Conservation (phyloP, 1,140 invertebrate species). For the Brevipalpus yothersi region DNA sequence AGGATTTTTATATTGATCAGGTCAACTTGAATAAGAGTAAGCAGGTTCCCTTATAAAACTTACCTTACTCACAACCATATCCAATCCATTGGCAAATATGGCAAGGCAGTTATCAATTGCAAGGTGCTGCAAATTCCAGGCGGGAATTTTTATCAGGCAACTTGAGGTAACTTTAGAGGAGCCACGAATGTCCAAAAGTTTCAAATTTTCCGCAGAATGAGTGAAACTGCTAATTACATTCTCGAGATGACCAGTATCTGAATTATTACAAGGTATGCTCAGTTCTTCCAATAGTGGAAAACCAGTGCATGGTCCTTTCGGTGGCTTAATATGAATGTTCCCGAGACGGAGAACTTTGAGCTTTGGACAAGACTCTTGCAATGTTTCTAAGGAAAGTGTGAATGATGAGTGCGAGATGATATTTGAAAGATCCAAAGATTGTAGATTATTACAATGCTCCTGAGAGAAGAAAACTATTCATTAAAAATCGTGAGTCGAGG, state of each 20-base stretch:
- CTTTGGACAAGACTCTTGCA: conserved; percentile 4
- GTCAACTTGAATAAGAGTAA: not conserved
- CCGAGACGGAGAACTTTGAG: conserved; percentile 4
- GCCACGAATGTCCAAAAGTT: conserved; percentile 7
- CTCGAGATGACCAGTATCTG: conserved; percentile 1
- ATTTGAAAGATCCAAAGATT: conserved; percentile 5
- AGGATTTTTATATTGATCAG: not conserved
- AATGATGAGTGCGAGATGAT: not conserved
- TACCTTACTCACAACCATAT: conserved; percentile 5
- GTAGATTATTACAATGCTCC: conserved; percentile 22
- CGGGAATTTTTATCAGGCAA: conserved; percentile 3
- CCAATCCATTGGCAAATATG: not conserved
- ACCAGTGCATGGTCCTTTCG: not conserved
- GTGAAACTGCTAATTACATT: conserved; percentile 2
- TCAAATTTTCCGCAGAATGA: conserved; percentile 6
- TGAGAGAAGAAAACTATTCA: conserved; percentile 18
- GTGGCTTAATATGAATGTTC: conserved; percentile 2
- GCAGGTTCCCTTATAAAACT: not conserved
- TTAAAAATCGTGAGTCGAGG: too few relatives aligned
- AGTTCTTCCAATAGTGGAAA: conserved; percentile 5
- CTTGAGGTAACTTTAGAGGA: not conserved
- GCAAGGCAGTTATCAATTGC: conserved; percentile 6
- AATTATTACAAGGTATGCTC: conserved; percentile 5
- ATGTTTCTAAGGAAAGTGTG: conserved; percentile 1
- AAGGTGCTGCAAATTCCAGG: conserved; percentile 8